phyloP scores from a whole-genome alignment of 1,140 invertebrate genomes.

The Diachasmimorpha longicaudata region DNA sequence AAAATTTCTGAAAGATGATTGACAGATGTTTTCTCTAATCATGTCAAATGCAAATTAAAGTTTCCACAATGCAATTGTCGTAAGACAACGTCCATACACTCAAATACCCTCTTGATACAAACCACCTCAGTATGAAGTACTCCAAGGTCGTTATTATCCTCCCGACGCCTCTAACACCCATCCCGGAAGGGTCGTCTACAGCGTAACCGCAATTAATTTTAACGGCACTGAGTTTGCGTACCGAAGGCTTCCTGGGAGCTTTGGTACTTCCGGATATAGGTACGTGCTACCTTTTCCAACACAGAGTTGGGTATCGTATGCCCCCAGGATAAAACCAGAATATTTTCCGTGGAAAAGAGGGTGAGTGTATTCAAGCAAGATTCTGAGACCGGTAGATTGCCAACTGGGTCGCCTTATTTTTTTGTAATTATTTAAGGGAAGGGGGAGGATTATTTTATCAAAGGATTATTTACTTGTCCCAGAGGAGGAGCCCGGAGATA shows the following conservation, averaged over 20 bases:
- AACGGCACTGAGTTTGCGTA: constrained; percentile 15
- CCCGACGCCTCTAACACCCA: not conserved
- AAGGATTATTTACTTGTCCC: too few relatives aligned
- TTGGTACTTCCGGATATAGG: not conserved
- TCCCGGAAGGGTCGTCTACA: constrained; percentile 12
- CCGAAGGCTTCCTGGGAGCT: not conserved
- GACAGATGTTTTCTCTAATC: too few relatives aligned
- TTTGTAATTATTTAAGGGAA: not conserved
- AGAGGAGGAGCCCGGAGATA: too few relatives aligned
- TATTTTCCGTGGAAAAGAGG: not conserved
- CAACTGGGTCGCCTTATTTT: not conserved
- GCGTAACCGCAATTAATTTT: constrained; percentile 30
- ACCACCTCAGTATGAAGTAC: not conserved
- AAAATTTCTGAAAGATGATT: too few relatives aligned
- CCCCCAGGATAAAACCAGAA: not conserved
- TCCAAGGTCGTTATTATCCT: constrained; percentile 32
- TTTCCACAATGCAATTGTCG: not conserved
- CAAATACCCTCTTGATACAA: not conserved
- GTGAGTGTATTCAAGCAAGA: not conserved
- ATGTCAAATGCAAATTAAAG: not conserved
- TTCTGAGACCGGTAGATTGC: not conserved
- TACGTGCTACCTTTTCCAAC: not conserved
- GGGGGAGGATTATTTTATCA: not conserved
- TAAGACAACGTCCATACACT: constrained; percentile 8
- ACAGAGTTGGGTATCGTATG: not conserved